These are phyloP conservation scores for Telmatochromis brichardi DNA, from an alignment of 2,113 vertebrate genomes.

Conservation along the genomic window DNA sequence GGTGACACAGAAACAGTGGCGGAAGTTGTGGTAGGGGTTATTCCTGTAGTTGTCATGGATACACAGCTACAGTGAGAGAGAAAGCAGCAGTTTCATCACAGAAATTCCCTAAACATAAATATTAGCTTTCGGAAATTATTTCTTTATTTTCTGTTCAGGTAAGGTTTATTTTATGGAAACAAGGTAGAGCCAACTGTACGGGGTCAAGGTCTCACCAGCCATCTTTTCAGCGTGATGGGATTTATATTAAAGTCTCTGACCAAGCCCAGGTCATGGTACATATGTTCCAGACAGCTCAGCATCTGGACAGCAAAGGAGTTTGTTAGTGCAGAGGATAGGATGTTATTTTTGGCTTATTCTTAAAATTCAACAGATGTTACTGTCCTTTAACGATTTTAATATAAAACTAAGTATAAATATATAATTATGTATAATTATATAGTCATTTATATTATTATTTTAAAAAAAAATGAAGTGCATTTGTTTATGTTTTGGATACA, in stretches of 20 bases:
- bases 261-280: constrained; percentile 90
- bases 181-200: not conserved
- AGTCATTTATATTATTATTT: too few relatives aligned
- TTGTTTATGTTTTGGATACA: not conserved
- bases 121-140: not conserved
- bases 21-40: constrained; percentile 95
- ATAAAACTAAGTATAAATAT: not conserved
- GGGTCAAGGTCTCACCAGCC: constrained; percentile 77
- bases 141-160: not conserved
- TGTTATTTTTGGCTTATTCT: not conserved
- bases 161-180: not conserved
- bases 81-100: not conserved
- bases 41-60: constrained; percentile 91
- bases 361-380: not conserved
- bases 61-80: constrained; percentile 69
- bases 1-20: constrained; percentile 94
- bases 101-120: not conserved
- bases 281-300: constrained; percentile 92
- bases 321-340: not conserved
- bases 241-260: constrained; percentile 89
- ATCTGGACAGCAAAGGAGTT: constrained; percentile 69
- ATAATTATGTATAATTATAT: not conserved
- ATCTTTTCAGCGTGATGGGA: constrained; percentile 84
- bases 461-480: not conserved
- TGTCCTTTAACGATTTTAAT: not conserved